These are phyloP conservation scores for Crocidura indochinensis DNA, from an alignment of 2,797 vertebrate genomes.

Conservation along the genomic window DNA sequence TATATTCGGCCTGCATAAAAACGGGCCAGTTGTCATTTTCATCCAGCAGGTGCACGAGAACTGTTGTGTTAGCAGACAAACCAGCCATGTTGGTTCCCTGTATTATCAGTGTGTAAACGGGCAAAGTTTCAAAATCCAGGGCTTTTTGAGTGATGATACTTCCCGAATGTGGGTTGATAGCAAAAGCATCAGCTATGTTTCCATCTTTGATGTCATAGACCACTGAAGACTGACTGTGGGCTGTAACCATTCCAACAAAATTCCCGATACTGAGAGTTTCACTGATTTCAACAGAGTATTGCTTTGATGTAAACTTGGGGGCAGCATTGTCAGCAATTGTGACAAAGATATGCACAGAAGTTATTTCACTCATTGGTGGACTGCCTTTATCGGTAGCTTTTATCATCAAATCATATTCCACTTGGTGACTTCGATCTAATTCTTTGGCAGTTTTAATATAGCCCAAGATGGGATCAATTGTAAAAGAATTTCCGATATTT, in stretches of 20 bases:
- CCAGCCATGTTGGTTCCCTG: slow-evolving; percentile 99
- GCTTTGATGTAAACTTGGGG: slow-evolving; percentile 95
- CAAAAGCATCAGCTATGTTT: slow-evolving; percentile 94
- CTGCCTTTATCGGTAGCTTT: slow-evolving; percentile 96
- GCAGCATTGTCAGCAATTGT: slow-evolving; percentile 97
- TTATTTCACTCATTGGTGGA: slow-evolving; percentile 93
- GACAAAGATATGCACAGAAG: slow-evolving; percentile 93
- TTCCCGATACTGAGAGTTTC: slow-evolving; percentile 93
- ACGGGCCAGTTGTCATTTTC: slow-evolving; percentile 97
- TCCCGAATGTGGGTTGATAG: slow-evolving; percentile 97
- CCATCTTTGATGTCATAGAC: slow-evolving; percentile 97
- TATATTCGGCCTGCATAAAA: slow-evolving; percentile 94
- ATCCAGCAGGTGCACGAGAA: slow-evolving; percentile 95
- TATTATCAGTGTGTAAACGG: slow-evolving; percentile 93
- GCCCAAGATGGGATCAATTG: slow-evolving; percentile 95
- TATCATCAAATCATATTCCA: slow-evolving; percentile 94
- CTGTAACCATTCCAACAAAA: slow-evolving; percentile 94
- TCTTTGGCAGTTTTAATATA: slow-evolving; percentile 96
- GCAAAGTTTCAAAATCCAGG: slow-evolving; percentile 95
- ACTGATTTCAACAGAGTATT: slow-evolving; percentile 95
- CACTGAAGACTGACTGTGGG: slow-evolving; percentile 96
- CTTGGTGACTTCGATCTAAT: slow-evolving; percentile 94
- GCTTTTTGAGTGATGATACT: slow-evolving; percentile 94
- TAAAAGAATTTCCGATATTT: slow-evolving; percentile 97
- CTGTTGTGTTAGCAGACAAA: slow-evolving; percentile 93